Evolutionary conservation across 2,113 vertebrate genomes (phyloP).

Genomic region (Bubo scandiacus): DNA sequence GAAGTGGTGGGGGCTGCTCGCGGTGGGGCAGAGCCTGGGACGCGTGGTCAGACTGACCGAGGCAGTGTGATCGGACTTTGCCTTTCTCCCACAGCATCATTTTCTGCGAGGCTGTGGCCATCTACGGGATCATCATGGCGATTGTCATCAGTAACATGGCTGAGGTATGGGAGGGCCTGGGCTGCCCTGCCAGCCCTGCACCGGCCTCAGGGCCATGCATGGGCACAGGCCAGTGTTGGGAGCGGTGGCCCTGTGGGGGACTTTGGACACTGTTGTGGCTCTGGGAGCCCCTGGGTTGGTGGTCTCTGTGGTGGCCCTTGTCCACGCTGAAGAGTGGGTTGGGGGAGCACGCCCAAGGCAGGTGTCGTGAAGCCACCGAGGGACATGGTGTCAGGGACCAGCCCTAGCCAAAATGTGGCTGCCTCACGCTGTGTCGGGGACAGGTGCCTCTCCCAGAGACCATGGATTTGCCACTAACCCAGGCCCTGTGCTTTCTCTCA

Average conservation of each 20-base stretch:
- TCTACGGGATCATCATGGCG: constrained; percentile 99
- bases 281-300: background rate
- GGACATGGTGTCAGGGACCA: background rate
- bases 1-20: background rate
- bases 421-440: accelerated
- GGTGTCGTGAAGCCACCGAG: background rate
- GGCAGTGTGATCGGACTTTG: background rate
- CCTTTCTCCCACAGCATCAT: constrained; percentile 84
- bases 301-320: background rate
- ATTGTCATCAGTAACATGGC: constrained; percentile 99
- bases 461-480: background rate
- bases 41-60: background rate
- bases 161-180: constrained; percentile 78
- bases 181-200: background rate
- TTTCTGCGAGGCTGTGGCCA: constrained; percentile 98
- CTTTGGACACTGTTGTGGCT: background rate
- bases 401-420: background rate
- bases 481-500: constrained; percentile 44
- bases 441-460: background rate
- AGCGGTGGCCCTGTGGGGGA: background rate
- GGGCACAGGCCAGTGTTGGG: background rate
- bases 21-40: background rate
- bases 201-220: accelerated
- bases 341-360: background rate
- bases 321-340: background rate